phyloP scores from a whole-genome alignment of 1,140 invertebrate genomes.

The Delia radicum region DNA sequence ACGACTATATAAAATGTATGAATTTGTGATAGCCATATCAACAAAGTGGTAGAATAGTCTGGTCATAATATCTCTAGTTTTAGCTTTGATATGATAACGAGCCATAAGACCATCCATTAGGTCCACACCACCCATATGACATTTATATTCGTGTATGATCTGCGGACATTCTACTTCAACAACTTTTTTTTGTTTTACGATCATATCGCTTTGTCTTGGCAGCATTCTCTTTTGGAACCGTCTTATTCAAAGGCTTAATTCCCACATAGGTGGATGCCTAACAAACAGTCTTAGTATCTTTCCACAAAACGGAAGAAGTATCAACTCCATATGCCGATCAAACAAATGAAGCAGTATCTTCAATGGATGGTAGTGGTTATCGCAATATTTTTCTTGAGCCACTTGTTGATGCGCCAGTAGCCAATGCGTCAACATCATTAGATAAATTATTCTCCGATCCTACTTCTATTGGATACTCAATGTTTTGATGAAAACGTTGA shows the following conservation, averaged over 20 bases:
- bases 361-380: too few species aligned
- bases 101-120: conserved; percentile 54
- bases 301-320: conserved; percentile 41
- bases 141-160: conserved; percentile 57
- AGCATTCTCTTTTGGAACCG: background rate
- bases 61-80: conserved; percentile 54
- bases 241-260: conserved; percentile 27
- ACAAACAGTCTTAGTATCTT: conserved; percentile 54
- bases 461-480: too few species aligned
- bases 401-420: too few species aligned
- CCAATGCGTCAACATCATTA: too few species aligned
- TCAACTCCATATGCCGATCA: conserved; percentile 36
- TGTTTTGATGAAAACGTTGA: too few species aligned
- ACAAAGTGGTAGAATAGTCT: conserved; percentile 56
- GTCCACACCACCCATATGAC: conserved; percentile 58
- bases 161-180: conserved; percentile 54
- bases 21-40: conserved; percentile 40
- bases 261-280: conserved; percentile 54
- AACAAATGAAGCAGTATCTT: too few species aligned
- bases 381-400: too few species aligned
- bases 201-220: background rate
- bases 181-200: conserved; percentile 39
- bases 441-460: too few species aligned
- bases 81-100: conserved; percentile 52
- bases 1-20: background rate